Percentiles rank a stretch among this genome's conserved stretches.
Evolutionary conservation across 2,113 vertebrate species (phyloP).

Genomic region (Hydrochoerus hydrochaeris): DNA sequence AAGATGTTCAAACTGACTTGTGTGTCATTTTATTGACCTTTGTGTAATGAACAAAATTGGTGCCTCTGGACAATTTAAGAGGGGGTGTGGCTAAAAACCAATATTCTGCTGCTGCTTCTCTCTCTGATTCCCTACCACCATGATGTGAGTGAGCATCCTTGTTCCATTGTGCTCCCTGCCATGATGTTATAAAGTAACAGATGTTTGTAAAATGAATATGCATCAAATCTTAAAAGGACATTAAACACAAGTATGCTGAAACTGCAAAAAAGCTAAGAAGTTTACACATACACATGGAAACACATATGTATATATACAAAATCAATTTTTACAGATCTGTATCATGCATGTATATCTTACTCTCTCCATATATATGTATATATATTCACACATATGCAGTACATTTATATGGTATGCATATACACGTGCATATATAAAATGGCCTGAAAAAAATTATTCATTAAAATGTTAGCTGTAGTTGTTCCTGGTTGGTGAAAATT

Average conservation of each 20-base stretch:
- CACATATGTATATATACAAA: not conserved
- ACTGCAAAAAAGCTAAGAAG: not conserved
- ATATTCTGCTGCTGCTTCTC: no score
- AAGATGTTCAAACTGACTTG: not conserved
- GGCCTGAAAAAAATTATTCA: not conserved
- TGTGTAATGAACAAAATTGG: not conserved
- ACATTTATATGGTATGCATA: not conserved
- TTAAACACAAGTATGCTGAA: not conserved
- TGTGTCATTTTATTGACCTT: not conserved
- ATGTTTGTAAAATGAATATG: conserved; percentile 21
- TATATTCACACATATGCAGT: not conserved
- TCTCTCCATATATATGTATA: not conserved
- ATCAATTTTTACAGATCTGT: not conserved
- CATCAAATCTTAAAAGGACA: not conserved
- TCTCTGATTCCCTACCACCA: no score
- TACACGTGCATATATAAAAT: not conserved
- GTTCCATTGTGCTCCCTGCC: no score
- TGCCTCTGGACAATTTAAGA: not conserved
- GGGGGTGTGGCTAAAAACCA: not conserved
- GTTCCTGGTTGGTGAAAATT: not conserved
- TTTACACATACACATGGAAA: not conserved
- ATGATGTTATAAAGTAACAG: not conserved
- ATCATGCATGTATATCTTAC: not conserved
- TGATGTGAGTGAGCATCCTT: no score
- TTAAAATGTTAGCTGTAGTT: not conserved